Percentiles rank a stretch among this genome's conserved stretches.
Conservation (phyloP, 1,140 invertebrate species). For the Bombus fervidus region DNA sequence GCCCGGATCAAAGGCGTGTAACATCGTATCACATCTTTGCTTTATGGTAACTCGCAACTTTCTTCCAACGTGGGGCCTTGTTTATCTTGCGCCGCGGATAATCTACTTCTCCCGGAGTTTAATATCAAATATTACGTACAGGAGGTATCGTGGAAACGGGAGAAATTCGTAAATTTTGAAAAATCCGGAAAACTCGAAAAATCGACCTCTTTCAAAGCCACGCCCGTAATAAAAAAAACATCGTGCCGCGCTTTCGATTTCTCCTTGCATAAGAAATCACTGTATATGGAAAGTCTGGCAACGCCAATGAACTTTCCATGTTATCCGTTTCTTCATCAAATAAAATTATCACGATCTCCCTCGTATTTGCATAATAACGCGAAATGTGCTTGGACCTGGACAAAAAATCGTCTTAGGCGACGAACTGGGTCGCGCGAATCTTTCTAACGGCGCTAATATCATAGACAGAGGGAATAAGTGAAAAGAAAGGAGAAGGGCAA, state of each 20-base stretch:
- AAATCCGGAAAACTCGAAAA: not conserved
- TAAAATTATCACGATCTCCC: constrained; percentile 5
- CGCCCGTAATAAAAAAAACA: no score
- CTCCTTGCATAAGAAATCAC: no score
- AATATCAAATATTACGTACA: not conserved
- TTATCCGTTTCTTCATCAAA: not conserved
- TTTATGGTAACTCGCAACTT: constrained; percentile 12
- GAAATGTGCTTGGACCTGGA: not conserved
- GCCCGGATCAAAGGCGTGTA: constrained; percentile 14
- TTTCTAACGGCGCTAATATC: not conserved
- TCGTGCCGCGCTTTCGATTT: no score
- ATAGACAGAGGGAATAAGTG: not conserved
- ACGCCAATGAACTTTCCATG: not conserved
- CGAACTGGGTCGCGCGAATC: not conserved
- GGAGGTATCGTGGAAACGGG: not conserved
- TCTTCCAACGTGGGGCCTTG: not conserved
- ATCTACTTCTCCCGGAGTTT: not conserved
- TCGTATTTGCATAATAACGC: constrained; percentile 1
- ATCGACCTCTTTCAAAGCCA: no score
- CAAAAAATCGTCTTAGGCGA: constrained; percentile 10
- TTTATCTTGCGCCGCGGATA: constrained; percentile 3
- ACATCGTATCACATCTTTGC: not conserved
- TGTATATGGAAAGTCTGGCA: not conserved
- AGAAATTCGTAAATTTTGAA: not conserved
- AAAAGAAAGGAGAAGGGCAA: not conserved